Evolutionary conservation across 2,113 vertebrate species (phyloP).

Genomic region (Zapus hudsonius): DNA sequence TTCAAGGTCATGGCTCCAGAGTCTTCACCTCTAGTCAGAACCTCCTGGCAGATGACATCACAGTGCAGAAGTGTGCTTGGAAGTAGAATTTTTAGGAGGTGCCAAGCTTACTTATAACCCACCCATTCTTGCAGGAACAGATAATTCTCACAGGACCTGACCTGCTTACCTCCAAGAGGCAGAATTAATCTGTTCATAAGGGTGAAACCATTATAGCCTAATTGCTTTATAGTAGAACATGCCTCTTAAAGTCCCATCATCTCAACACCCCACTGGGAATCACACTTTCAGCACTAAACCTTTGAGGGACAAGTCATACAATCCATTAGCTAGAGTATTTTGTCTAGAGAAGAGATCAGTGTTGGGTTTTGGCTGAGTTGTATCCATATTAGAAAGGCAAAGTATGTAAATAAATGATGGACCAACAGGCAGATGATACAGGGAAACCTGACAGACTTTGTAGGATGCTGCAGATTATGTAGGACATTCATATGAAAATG

Average conservation of each 20-base stretch:
- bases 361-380: background rate
- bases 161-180: background rate
- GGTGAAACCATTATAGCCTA: background rate
- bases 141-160: background rate
- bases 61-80: too few relatives aligned
- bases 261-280: background rate
- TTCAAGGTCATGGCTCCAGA: too few relatives aligned
- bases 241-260: background rate
- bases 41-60: background rate
- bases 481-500: background rate
- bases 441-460: background rate
- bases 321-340: background rate
- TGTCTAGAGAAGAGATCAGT: background rate
- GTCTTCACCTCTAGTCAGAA: background rate
- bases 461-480: background rate
- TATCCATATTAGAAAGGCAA: background rate
- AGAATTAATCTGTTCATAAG: background rate
- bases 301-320: background rate
- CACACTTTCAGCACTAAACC: background rate
- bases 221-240: background rate
- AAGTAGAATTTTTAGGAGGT: background rate
- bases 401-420: background rate
- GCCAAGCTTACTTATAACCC: background rate
- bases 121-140: background rate
- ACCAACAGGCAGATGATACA: background rate